Percentiles rank a stretch among this genome's conserved stretches.
Evolutionary conservation across 2,797 vertebrate species (phyloP).

Genomic region (Parauchenoglanis punctatus): DNA sequence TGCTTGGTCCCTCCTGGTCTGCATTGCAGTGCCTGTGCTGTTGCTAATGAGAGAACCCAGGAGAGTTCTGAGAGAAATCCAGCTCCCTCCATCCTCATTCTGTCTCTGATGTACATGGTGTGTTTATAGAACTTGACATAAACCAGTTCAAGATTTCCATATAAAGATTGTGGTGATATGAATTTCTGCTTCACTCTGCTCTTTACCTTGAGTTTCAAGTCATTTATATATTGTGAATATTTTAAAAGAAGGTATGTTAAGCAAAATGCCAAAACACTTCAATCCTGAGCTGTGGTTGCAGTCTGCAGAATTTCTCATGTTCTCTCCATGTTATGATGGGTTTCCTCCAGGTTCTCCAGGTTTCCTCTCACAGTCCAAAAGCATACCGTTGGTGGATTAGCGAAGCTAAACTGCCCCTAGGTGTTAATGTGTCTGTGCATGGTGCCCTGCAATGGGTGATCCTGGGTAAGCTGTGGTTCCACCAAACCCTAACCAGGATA

Average conservation of each 20-base stretch:
- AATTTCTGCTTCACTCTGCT: not conserved
- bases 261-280: not conserved
- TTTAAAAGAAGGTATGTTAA: not conserved
- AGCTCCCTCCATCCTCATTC: slow-evolving; percentile 19
- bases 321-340: not conserved
- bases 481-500: not conserved
- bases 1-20: slow-evolving; percentile 20
- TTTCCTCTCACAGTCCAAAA: not conserved
- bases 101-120: not conserved
- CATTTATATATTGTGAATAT: not conserved
- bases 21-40: slow-evolving; percentile 35
- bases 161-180: not conserved
- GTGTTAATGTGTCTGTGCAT: not conserved
- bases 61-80: slow-evolving; percentile 43
- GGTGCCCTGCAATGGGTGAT: not conserved
- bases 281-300: not conserved
- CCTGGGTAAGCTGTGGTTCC: not conserved
- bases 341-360: not conserved
- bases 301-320: not conserved
- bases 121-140: not conserved
- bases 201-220: not conserved
- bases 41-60: slow-evolving; percentile 52
- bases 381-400: not conserved
- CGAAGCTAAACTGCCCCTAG: not conserved
- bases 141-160: slow-evolving; percentile 12